Percentiles rank a stretch among this genome's conserved stretches.
Conservation (phyloP, 2,888 invertebrate species). For the Pterostichus niger region DNA sequence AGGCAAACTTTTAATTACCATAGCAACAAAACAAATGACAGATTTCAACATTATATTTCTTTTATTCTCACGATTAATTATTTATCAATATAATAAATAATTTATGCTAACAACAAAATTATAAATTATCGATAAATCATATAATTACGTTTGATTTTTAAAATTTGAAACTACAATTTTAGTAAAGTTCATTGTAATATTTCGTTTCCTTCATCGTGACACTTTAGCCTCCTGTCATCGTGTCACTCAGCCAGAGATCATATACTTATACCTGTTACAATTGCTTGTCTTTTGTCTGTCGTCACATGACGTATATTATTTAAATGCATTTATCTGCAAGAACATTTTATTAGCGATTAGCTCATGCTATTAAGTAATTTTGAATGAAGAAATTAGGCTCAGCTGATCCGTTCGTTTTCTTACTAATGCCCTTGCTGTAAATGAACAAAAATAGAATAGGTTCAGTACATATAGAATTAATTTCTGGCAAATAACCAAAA, state of each 20-base stretch:
- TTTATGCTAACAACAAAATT: neutral
- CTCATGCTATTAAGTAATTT: neutral
- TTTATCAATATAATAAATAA: neutral
- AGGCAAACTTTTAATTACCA: slow-evolving; percentile 2
- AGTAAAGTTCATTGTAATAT: too few relatives aligned
- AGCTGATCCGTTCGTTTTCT: slow-evolving; percentile 43
- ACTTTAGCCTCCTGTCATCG: slow-evolving; percentile 1
- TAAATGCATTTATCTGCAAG: neutral
- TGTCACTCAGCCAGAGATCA: neutral
- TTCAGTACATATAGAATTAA: slow-evolving; percentile 39
- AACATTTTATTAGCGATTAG: neutral
- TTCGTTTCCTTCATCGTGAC: neutral
- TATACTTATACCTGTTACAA: neutral
- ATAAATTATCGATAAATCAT: neutral
- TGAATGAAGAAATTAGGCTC: slow-evolving; percentile 2
- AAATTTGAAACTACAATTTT: too few relatives aligned
- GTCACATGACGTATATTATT: slow-evolving; percentile 19
- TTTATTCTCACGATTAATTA: neutral
- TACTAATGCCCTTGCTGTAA: slow-evolving; percentile 35
- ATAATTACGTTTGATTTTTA: too few relatives aligned
- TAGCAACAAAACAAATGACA: neutral
- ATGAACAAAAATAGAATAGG: slow-evolving; percentile 35
- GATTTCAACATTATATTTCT: neutral
- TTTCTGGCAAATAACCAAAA: slow-evolving; percentile 53
- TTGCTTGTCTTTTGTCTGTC: slow-evolving; percentile 33